These are phyloP conservation scores for Lasioglossum lativentre DNA, from an alignment of 2,888 invertebrate genomes.

Conservation along the genomic window DNA sequence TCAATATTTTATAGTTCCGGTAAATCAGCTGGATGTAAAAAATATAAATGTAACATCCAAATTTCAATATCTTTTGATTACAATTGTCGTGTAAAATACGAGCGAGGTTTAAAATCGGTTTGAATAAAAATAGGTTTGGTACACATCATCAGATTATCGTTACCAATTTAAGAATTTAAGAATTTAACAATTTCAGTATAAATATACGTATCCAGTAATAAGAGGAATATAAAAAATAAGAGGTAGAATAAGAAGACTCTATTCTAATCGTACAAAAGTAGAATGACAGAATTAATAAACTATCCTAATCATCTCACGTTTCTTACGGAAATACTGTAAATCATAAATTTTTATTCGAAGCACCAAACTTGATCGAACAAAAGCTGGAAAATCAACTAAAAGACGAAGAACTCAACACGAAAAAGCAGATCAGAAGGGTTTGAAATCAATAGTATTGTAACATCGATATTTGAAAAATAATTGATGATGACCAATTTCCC, in stretches of 20 bases:
- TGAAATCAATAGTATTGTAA: not conserved
- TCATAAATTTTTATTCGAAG: not conserved
- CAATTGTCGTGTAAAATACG: not conserved
- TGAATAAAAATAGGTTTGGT: not conserved
- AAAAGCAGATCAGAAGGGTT: not conserved
- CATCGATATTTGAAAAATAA: not conserved
- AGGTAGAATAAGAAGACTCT: not conserved
- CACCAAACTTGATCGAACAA: not conserved
- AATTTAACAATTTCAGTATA: not conserved
- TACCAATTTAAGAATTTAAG: not conserved
- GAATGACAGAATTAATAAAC: not conserved
- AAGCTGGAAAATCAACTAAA: not conserved
- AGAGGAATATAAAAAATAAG: not conserved
- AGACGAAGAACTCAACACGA: not conserved
- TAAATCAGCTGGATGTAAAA: not conserved
- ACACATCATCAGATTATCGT: not conserved
- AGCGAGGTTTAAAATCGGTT: not conserved
- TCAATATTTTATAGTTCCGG: not conserved
- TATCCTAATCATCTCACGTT: not conserved
- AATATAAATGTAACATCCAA: slow-evolving; percentile 11
- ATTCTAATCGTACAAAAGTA: not conserved
- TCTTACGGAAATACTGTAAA: not conserved
- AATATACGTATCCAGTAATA: not conserved
- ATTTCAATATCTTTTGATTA: not conserved
- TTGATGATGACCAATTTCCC: not conserved